phyloP scores from a whole-genome alignment of 2,888 invertebrate genomes.

The Ctena decussata region DNA sequence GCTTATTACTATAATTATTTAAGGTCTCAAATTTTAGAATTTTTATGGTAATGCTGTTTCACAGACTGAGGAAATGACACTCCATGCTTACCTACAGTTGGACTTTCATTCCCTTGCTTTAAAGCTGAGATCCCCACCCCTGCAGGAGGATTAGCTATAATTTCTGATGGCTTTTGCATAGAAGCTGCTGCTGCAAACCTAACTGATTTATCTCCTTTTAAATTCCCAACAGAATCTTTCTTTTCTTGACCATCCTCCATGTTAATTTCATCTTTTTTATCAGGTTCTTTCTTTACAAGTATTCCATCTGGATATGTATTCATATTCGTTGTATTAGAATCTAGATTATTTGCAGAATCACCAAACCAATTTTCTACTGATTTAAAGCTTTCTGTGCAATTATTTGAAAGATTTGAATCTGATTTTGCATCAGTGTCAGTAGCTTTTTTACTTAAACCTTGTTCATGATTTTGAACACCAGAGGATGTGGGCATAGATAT shows the following conservation, averaged over 20 bases:
- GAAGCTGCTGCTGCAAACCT: slow-evolving; percentile 46
- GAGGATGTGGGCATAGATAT: slow-evolving; percentile 44
- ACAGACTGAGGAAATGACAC: too few relatives aligned
- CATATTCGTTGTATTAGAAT: neutral
- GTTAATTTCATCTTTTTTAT: neutral
- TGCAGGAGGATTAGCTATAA: neutral
- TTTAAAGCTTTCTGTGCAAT: neutral
- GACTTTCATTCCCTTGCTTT: neutral
- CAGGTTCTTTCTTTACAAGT: neutral
- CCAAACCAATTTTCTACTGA: slow-evolving; percentile 10
- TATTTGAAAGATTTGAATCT: neutral
- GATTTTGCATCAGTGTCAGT: neutral
- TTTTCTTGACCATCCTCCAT: neutral
- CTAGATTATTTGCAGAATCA: neutral
- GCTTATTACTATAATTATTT: too few relatives aligned
- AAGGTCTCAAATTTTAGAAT: too few relatives aligned
- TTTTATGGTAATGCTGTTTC: too few relatives aligned
- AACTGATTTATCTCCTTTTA: slow-evolving; percentile 60
- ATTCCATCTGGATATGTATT: slow-evolving; percentile 10
- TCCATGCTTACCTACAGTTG: neutral
- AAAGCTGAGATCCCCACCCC: neutral
- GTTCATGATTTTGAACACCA: slow-evolving; percentile 6
- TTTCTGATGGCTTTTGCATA: slow-evolving; percentile 7
- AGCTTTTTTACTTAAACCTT: neutral
- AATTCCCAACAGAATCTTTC: neutral